Conservation (phyloP, 2,888 invertebrate species). For the Drosophila lutescens region DNA sequence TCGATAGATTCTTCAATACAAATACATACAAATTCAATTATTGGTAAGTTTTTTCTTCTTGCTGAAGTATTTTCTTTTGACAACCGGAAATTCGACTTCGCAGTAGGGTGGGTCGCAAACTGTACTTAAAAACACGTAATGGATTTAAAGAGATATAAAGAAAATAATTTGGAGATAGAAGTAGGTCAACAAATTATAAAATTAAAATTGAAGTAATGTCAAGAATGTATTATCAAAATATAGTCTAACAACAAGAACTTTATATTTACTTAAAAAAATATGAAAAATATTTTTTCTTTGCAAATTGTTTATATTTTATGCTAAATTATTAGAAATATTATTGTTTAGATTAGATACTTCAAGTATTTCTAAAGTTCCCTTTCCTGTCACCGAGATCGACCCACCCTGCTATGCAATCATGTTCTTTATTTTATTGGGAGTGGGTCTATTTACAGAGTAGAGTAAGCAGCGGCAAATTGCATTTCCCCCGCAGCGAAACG, state of each 20-base stretch:
- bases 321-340: neutral
- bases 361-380: neutral
- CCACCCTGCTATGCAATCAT: conserved; percentile 19
- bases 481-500: conserved; percentile 17
- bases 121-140: too few species aligned
- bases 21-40: conserved; percentile 31
- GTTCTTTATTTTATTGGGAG: neutral
- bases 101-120: conserved; percentile 39
- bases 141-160: too few species aligned
- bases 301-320: too few species aligned
- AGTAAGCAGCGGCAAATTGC: conserved; percentile 31
- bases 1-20: conserved; percentile 29
- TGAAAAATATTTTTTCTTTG: too few species aligned
- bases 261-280: too few species aligned
- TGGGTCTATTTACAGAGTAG: conserved; percentile 23
- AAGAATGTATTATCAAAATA: too few species aligned
- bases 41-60: conserved; percentile 15
- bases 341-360: neutral
- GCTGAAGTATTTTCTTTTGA: conserved; percentile 24
- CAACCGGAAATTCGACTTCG: conserved; percentile 55
- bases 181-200: too few species aligned
- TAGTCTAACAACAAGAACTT: neutral
- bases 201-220: too few species aligned
- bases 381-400: conserved; percentile 1
- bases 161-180: too few species aligned